These are phyloP conservation scores for Gephyroberyx darwinii DNA, from an alignment of 2,797 vertebrate species.

Conservation along the genomic window DNA sequence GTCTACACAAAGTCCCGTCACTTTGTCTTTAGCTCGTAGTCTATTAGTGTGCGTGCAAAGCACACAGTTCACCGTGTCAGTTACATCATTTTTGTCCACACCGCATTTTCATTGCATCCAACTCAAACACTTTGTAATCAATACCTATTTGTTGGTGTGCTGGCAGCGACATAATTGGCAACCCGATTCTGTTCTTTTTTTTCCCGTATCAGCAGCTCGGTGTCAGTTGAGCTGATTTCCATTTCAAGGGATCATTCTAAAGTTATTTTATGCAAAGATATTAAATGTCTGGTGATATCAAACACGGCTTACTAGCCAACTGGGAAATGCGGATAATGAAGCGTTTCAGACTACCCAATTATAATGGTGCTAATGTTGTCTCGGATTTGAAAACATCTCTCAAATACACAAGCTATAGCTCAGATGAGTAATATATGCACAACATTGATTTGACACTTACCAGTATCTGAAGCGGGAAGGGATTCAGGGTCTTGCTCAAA, in stretches of 20 bases:
- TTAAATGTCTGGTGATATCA: conserved; percentile 23
- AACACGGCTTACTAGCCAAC: neutral
- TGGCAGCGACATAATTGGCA: neutral
- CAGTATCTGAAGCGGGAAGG: too few relatives aligned
- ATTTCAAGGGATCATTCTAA: conserved; percentile 35
- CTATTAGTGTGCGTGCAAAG: too few relatives aligned
- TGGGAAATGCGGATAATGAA: conserved; percentile 33
- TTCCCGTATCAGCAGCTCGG: neutral
- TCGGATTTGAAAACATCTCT: conserved; percentile 23
- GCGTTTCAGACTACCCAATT: neutral
- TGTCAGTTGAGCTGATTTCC: conserved; percentile 39
- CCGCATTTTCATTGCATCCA: neutral
- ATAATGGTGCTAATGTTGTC: neutral
- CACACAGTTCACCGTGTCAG: neutral
- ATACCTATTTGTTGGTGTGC: neutral
- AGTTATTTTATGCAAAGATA: conserved; percentile 36
- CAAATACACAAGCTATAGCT: conserved; percentile 8
- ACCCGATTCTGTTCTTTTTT: neutral
- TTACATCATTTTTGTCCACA: neutral
- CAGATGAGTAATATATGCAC: conserved; percentile 10
- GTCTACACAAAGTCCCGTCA: too few relatives aligned
- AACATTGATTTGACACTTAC: conserved; percentile 1
- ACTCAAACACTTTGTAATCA: too few relatives aligned
- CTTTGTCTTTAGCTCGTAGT: too few relatives aligned
- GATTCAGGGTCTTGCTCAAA: too few relatives aligned